These are phyloP conservation scores for Chloroceryle inda DNA, from an alignment of 2,797 vertebrate species.

Conservation along the genomic window DNA sequence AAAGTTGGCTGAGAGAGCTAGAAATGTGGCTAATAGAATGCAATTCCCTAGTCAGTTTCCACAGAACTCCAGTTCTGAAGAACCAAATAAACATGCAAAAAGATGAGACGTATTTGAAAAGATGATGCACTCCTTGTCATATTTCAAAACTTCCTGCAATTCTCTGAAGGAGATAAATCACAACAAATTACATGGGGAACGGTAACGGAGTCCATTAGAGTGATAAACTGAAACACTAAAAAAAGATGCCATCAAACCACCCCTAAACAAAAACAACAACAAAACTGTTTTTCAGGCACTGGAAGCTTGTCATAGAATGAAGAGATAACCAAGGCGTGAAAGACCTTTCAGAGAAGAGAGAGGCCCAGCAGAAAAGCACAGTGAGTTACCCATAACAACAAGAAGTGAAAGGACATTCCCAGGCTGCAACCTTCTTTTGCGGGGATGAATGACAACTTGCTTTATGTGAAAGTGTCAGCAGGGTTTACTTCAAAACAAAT, in stretches of 20 bases:
- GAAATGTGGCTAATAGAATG: background rate
- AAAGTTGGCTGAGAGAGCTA: background rate
- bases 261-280: background rate
- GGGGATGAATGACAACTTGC: background rate
- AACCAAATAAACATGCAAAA: background rate
- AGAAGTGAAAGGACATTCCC: background rate
- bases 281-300: background rate
- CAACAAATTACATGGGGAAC: background rate
- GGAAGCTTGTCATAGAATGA: background rate
- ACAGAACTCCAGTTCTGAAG: background rate
- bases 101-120: background rate
- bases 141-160: background rate
- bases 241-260: background rate
- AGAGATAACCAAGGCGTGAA: background rate
- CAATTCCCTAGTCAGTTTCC: background rate
- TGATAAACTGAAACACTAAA: background rate
- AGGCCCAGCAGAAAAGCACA: background rate
- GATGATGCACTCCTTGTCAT: rapidly evolving
- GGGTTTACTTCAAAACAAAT: background rate
- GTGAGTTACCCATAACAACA: background rate
- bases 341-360: background rate
- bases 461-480: background rate
- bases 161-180: background rate
- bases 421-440: background rate
- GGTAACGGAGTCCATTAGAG: background rate